Evolutionary conservation across 2,113 vertebrate species (phyloP), one percentile per base, ranked within the genome.

Genomic region (Brachyistius frenatus): DNA sequence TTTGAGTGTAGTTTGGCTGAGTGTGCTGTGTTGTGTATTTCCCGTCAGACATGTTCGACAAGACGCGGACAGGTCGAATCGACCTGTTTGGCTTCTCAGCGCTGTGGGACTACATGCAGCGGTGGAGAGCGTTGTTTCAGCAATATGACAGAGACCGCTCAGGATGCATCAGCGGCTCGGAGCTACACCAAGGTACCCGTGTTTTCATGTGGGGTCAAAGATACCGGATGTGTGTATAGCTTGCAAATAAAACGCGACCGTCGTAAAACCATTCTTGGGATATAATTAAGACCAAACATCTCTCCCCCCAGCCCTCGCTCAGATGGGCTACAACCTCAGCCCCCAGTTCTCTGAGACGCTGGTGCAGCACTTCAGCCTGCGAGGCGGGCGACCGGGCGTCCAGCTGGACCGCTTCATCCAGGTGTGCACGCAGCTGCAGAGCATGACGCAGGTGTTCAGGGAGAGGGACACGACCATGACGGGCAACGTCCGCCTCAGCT

Each of bases 341-440:
- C 97, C 96, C 0, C 97, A 99, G 94, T 98, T 99, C 44, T 95
- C 95, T 1, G 96, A 98, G 86, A 91, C 93, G 11, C 78, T 99
- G 83, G 89, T 97, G 77, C 92, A 93, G 5, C 95, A 95, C 2
- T 96, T 94, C 1, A 49, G 83, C 11, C 39, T 80, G 0, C 88
- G 80, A 0, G 91, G 93, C 0, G 86, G 83, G 0, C 66, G 90
- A 62, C 94, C 9, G 0, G 92, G 95, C n/a, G 93, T 99, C 87
- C 97, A 99, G 55, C 93, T 99, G 13, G 98, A 99, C 91, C 89
- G 95, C 81, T 99, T 99, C 95, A 98, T 99, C 83, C 97, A 98
- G 71, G 95, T 98, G 88, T 99, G 97, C 92, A 96, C 96, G 13
- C 96, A 98, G 92, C 95, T 99, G 7, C 97, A 99, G 92, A 94